These are phyloP conservation scores for Entomobrya multifasciata DNA, from an alignment of 2,888 invertebrate genomes.

Conservation along the genomic window DNA sequence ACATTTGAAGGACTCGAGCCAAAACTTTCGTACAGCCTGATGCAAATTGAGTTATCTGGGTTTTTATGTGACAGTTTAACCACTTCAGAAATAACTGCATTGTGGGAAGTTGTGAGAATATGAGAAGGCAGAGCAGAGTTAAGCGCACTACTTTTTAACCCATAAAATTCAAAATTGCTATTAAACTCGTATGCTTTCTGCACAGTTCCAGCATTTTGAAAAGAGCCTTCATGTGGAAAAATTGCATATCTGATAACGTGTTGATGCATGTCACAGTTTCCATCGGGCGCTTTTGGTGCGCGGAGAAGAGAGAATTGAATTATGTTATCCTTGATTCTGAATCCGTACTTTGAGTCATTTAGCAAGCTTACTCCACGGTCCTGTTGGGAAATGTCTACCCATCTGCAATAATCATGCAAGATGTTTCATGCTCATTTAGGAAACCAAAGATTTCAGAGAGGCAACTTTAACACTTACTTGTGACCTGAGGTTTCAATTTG, in stretches of 20 bases:
- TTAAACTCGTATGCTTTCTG: slow-evolving; percentile 82
- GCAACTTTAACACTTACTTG: too few species aligned
- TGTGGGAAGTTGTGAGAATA: slow-evolving; percentile 31
- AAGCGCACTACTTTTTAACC: neutral
- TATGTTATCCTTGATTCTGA: slow-evolving; percentile 81
- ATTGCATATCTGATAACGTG: slow-evolving; percentile 82
- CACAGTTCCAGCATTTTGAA: slow-evolving; percentile 82
- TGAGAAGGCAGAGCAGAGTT: neutral
- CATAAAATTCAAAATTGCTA: slow-evolving; percentile 79
- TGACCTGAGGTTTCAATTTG: slow-evolving; percentile 83
- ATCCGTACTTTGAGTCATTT: slow-evolving; percentile 83
- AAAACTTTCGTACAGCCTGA: slow-evolving; percentile 56
- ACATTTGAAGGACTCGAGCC: slow-evolving; percentile 34
- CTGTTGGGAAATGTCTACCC: slow-evolving; percentile 83
- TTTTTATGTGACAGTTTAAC: slow-evolving; percentile 33
- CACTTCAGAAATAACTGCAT: slow-evolving; percentile 52
- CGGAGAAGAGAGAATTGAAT: slow-evolving; percentile 82
- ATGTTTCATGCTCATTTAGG: neutral
- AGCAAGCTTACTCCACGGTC: slow-evolving; percentile 82
- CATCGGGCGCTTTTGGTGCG: slow-evolving; percentile 83
- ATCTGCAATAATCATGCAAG: slow-evolving; percentile 77
- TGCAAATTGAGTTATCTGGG: neutral
- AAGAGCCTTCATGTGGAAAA: slow-evolving; percentile 82
- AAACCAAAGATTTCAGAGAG: too few species aligned
- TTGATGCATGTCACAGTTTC: slow-evolving; percentile 82